A percentile compares a stretch with the other conserved stretches of the same genome.
These are phyloP conservation scores for Galaxias olidus DNA, from an alignment of 2,797 vertebrate genomes.

Conservation along the genomic window DNA sequence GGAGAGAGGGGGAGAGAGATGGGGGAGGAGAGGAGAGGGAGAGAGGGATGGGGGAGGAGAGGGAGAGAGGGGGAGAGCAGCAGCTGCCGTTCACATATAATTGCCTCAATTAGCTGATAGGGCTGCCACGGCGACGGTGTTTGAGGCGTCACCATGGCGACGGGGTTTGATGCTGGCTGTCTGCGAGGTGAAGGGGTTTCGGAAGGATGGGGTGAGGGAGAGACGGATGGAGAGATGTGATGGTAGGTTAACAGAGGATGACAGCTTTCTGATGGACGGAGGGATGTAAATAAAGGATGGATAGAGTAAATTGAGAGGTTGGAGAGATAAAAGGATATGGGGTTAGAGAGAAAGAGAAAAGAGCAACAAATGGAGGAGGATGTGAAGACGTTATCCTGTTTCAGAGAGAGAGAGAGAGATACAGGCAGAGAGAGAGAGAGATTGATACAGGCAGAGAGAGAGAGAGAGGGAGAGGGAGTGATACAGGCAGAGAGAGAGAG, in stretches of 20 bases:
- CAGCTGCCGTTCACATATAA: slow-evolving; percentile 66
- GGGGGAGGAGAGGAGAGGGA: background rate
- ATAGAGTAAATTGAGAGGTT: no score
- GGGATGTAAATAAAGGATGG: no score
- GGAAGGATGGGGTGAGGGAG: background rate
- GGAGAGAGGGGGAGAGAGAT: slow-evolving; percentile 22
- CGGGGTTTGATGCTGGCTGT: background rate
- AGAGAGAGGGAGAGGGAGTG: no score
- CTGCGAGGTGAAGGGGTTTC: slow-evolving; percentile 7
- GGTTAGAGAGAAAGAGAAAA: no score
- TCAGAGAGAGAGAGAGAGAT: no score
- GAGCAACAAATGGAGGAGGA: no score
- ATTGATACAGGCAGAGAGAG: no score
- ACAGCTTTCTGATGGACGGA: background rate
- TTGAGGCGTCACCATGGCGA: slow-evolving; percentile 62
- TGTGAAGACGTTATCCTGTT: no score
- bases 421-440: no score
- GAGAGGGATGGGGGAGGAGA: slow-evolving; percentile 12
- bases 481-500: no score
- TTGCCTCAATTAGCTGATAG: slow-evolving; percentile 73
- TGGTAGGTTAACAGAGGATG: background rate
- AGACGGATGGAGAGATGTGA: no score
- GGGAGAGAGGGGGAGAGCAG: slow-evolving; percentile 28
- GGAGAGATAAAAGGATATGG: no score
- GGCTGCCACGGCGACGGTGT: slow-evolving; percentile 61